phyloP scores from a whole-genome alignment of 1,140 invertebrate species.

The Eupeodes corollae region DNA sequence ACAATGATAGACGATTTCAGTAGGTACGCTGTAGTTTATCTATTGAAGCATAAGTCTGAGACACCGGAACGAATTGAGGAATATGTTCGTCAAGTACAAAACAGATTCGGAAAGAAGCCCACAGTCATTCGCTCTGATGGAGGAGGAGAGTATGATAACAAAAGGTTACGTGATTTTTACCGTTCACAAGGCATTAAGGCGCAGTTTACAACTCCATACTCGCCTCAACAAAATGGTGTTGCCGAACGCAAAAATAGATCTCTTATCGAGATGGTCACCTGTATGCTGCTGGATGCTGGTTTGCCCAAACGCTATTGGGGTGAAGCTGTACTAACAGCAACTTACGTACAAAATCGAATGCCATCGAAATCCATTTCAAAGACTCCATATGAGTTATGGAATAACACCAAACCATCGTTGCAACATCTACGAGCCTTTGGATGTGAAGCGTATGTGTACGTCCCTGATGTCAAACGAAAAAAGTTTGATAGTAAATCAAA shows the following conservation, averaged over 20 bases:
- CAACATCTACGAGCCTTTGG: too few species aligned
- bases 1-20: conserved; percentile 23
- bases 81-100: too few species aligned
- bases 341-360: conserved; percentile 3
- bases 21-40: conserved; percentile 23
- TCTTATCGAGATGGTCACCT: conserved; percentile 23
- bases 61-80: not conserved
- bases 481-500: too few species aligned
- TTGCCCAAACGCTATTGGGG: too few species aligned
- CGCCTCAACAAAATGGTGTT: conserved; percentile 37
- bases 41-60: conserved; percentile 21
- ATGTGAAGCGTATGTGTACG: too few species aligned
- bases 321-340: too few species aligned
- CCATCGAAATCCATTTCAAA: not conserved
- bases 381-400: too few species aligned
- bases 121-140: conserved; percentile 3
- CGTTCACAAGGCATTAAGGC: conserved; percentile 2
- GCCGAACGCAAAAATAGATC: conserved; percentile 30
- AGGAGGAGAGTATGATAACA: not conserved
- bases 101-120: not conserved
- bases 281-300: conserved; percentile 20
- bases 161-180: not conserved
- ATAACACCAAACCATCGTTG: too few species aligned
- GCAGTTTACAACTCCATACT: conserved; percentile 18
- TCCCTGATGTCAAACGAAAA: too few species aligned